Conservation (phyloP, 1,140 invertebrate species). For the Agraylea sexmaculata region DNA sequence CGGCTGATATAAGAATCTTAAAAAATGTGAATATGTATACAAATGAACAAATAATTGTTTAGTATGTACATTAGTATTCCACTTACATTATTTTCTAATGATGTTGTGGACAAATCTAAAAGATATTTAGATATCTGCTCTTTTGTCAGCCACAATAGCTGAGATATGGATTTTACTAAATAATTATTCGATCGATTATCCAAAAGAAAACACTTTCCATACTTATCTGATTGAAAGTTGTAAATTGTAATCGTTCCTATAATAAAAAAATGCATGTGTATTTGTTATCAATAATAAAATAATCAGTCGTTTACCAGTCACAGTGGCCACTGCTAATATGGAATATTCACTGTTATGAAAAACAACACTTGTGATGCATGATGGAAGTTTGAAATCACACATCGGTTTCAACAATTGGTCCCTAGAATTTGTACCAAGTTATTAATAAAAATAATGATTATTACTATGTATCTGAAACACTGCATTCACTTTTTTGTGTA, state of each 20-base stretch:
- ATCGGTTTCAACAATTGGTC: slow-evolving; percentile 1
- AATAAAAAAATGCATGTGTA: slow-evolving; percentile 1
- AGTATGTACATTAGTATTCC: background rate
- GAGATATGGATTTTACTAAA: slow-evolving; percentile 6
- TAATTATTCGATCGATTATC: background rate
- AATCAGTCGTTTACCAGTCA: slow-evolving; percentile 8
- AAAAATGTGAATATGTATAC: slow-evolving; percentile 1
- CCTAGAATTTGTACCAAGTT: background rate
- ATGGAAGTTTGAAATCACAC: slow-evolving; percentile 11
- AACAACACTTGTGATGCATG: slow-evolving; percentile 7
- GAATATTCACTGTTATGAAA: slow-evolving; percentile 17
- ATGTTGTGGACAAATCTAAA: background rate
- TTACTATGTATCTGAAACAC: background rate
- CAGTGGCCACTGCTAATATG: slow-evolving; percentile 12
- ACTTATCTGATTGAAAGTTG: slow-evolving; percentile 11
- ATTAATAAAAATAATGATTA: background rate
- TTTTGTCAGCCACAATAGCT: slow-evolving; percentile 12
- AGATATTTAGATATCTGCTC: slow-evolving; percentile 9
- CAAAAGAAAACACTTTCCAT: slow-evolving; percentile 1
- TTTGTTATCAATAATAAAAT: slow-evolving; percentile 1
- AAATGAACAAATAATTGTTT: background rate
- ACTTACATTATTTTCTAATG: slow-evolving; percentile 5
- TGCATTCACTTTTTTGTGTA: slow-evolving; percentile 14
- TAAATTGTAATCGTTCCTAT: slow-evolving; percentile 13
- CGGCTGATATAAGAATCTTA: slow-evolving; percentile 13